Evolutionary conservation across 2,797 vertebrate species (phyloP), one percentile per base, ranked within the genome.

Genomic region (Myotis findleyi): DNA sequence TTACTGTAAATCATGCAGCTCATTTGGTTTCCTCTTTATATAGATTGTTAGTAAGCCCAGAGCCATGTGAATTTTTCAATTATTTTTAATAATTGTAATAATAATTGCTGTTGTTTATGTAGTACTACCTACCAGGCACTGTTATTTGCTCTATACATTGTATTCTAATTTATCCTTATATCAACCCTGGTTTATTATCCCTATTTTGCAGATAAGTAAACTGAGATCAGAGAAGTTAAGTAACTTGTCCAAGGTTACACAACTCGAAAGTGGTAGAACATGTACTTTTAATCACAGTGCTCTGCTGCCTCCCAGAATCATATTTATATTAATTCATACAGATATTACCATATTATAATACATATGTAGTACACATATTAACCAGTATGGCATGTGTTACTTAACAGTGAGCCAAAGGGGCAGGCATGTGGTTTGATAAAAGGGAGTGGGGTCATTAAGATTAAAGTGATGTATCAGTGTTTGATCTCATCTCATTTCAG

Each of bases 401-500:
- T 68, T 87, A 64, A 69, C 7, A 53, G 21, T 87, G 71, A 90
- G 55, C 53, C 79, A 68, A 68, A 92, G 36, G 25, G 6, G 23
- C 33, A 82, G 55, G 18, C 18, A 16, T 95, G 51, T 76, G 38
- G 25, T 82, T 96, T 92, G 66, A 64, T 86, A 93, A 93, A 80
- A 68, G 75, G 27, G 13, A 21, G 9, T 25, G 3, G 41, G 11
- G 9, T 73, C 53, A 57, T 69, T 91, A 84, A 94, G 57, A 91
- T 91, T 30, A 75, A 84, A 90, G 53, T 84, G 23, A 47, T 89
- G 14, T 81, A 23, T 95, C 21, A 91, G 6, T 90, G n/a, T 92
- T 94, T 94, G 36, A 89, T 82, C 68, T 93, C 75, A 81, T 80
- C 53, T 80, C 30, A 64, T 95, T 95, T 93, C 79, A 85, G 25